A percentile compares a stretch with the other conserved stretches of the same genome.
These are phyloP conservation scores for Drosophila melanogaster DNA, from an alignment of 1,140 invertebrate genomes.

Conservation along the genomic window Release_6_plus_ISO1_MT NT_033779.5:2320501-2321000, in stretches of 20 bases:
- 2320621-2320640: not conserved
- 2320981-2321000: conserved; percentile 28
- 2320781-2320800: conserved; percentile 13
- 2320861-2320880: conserved; percentile 76
- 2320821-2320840: conserved; percentile 71
- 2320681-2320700: not conserved
- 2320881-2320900: conserved; percentile 64
- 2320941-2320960: conserved; percentile 64
- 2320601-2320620: not conserved
- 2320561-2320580: too few species aligned
- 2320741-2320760: conserved; percentile 11
- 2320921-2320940: conserved; percentile 62
- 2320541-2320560: too few species aligned
- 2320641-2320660: not conserved
- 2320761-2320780: not conserved
- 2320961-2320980: conserved; percentile 60
- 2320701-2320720: conserved; percentile 25
- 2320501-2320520: not conserved
- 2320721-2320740: conserved; percentile 19
- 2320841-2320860: conserved; percentile 70
- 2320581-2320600: too few species aligned
- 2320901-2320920: conserved; percentile 41
- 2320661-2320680: too few species aligned
- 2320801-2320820: conserved; percentile 35
- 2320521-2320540: not conserved